Conservation (phyloP, 2,888 invertebrate genomes). For the Stenodera caucasica region DNA sequence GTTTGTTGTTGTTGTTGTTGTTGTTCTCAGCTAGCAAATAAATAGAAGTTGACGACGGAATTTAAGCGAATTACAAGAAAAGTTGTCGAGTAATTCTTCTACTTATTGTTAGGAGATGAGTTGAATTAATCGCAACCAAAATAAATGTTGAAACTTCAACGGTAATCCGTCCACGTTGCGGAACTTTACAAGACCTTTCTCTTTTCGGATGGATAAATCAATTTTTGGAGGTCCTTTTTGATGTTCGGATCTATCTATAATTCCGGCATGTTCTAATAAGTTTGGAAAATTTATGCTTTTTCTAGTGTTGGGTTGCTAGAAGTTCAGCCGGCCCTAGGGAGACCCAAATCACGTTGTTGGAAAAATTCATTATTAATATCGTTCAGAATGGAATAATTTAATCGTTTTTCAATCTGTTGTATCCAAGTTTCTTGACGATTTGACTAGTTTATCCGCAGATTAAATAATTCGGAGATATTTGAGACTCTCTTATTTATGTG, state of each 20-base stretch:
- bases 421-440: background rate
- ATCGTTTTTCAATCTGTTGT: no score
- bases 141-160: background rate
- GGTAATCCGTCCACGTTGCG: background rate
- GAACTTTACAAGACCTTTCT: background rate
- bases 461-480: background rate
- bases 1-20: background rate
- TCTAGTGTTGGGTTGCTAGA: slow-evolving; percentile 14
- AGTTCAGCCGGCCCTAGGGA: slow-evolving; percentile 36
- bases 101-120: no score
- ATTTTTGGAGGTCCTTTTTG: background rate
- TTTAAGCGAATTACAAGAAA: no score
- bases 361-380: background rate
- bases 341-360: slow-evolving; percentile 36
- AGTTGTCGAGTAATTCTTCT: no score
- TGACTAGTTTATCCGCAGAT: background rate
- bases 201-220: background rate
- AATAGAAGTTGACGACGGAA: background rate
- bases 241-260: background rate
- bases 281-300: slow-evolving; percentile 19
- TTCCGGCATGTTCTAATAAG: slow-evolving; percentile 15
- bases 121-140: no score
- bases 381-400: background rate
- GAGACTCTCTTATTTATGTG: no score
- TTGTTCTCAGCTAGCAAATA: background rate